Percentiles rank a stretch among this genome's conserved stretches.
Evolutionary conservation across 2,888 invertebrate genomes (phyloP).

Genomic region (Acanthosepion esculentum): DNA sequence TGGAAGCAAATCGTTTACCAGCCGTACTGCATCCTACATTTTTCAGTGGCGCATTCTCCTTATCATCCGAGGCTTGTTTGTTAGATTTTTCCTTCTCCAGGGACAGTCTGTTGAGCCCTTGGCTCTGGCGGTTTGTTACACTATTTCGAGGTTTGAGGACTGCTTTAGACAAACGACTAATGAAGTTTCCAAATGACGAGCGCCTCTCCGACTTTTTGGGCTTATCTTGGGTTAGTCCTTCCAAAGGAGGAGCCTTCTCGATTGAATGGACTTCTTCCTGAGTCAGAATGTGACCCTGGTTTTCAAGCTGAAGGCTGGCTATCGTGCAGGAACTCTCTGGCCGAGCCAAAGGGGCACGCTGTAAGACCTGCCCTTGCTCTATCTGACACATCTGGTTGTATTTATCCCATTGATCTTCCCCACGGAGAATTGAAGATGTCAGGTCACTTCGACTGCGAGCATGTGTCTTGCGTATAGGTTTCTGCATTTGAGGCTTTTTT

Average conservation of each 20-base stretch:
- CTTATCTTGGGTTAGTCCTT: slow-evolving; percentile 50
- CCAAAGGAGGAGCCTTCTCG: slow-evolving; percentile 60
- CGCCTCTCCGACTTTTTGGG: slow-evolving; percentile 59
- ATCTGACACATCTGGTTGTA: slow-evolving; percentile 60
- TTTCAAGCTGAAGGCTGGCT: slow-evolving; percentile 66
- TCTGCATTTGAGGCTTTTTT: neutral
- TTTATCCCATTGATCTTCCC: slow-evolving; percentile 63
- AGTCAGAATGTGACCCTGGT: slow-evolving; percentile 57
- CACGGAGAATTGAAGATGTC: slow-evolving; percentile 58
- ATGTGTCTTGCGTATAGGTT: slow-evolving; percentile 49
- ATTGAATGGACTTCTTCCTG: slow-evolving; percentile 57
- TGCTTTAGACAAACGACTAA: slow-evolving; percentile 64
- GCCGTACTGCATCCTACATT: neutral
- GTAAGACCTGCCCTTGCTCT: slow-evolving; percentile 51
- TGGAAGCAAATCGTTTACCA: neutral
- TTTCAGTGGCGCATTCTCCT: slow-evolving; percentile 1
- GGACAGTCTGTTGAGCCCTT: neutral
- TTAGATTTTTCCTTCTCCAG: slow-evolving; percentile 37
- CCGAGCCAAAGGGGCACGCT: slow-evolving; percentile 61
- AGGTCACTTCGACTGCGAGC: slow-evolving; percentile 67
- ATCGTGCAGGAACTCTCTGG: slow-evolving; percentile 65
- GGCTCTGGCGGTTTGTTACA: neutral
- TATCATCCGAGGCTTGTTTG: neutral
- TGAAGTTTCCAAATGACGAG: slow-evolving; percentile 63
- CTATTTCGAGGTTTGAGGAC: slow-evolving; percentile 63